Conservation (phyloP, 53 echinoderm and acorn worm species). For the Arbacia lixula region DNA sequence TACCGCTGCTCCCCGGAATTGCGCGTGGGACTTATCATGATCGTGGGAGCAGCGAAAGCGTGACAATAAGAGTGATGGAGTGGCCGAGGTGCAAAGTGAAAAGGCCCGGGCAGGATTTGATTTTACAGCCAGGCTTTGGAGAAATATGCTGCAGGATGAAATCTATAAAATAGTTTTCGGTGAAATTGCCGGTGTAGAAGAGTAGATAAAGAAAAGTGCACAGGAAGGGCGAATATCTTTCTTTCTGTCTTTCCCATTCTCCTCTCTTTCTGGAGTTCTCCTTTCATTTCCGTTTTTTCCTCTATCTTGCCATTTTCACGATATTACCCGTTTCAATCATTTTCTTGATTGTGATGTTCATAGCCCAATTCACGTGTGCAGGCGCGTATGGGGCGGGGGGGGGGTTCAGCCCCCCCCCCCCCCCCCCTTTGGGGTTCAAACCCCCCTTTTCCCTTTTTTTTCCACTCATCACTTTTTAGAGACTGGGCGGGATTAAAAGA, state of each 20-base stretch:
- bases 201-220: constrained; percentile 41
- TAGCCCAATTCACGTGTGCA: too few species aligned
- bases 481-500: too few species aligned
- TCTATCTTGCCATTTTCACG: too few species aligned
- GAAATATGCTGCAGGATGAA: constrained; percentile 28
- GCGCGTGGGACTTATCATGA: background rate
- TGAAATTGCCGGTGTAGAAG: constrained; percentile 7
- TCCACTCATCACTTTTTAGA: too few species aligned
- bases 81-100: background rate
- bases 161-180: constrained; percentile 40
- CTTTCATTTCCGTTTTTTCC: too few species aligned
- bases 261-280: background rate
- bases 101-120: constrained; percentile 19
- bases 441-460: too few species aligned
- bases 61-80: constrained; percentile 21
- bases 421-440: too few species aligned
- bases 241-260: background rate
- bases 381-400: too few species aligned
- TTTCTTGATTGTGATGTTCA: too few species aligned
- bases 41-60: constrained; percentile 20
- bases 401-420: too few species aligned
- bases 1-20: constrained; percentile 15
- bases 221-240: background rate
- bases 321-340: too few species aligned
- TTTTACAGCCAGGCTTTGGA: constrained; percentile 28